Base-by-base conservation (phyloP, 2,888 invertebrate genomes). In the Yponomeuta plumbellus region DNA sequence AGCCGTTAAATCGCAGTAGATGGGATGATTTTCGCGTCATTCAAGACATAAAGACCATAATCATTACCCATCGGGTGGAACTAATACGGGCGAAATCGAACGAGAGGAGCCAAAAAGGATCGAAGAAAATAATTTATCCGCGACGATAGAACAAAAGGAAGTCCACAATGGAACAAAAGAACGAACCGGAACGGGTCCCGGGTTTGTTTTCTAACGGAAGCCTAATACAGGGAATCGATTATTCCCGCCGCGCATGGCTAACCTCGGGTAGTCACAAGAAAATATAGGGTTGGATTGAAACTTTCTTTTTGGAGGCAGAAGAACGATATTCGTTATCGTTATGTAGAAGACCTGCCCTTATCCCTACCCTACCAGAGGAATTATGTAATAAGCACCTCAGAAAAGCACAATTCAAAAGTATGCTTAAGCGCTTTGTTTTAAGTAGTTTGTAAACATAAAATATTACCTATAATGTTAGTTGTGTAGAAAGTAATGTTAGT, bases 21-120 rank as follows among this genome's bases (percentile, higher is more conserved):
- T 84, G 79, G 77, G 83, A 86, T 88, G 86, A 89, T 89, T 88
- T 89, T 88, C 85, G 86, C 89, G 85, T 88, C 89, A 90, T 88
- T 84, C 86, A 21, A 11, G 58, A 84, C 81, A 84, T 80, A 89
- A 89, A 88, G 85, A 81, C 79, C 80, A 84, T 89, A 91, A 91
- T 90, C 89, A 90, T 89, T 89, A 86, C 86, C 84, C 88, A 90
- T 86, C 85, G 85, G 78, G 83, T 88, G 90, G 88, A 89, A 91
- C 90, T 90, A 91, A 91, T 87, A 85, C 86, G 90, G 80, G 80
- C 85, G 86, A 88, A 89, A 91, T 90, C 88, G 87, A 87, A 88
- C 84, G 84, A 83, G 88, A 88, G 84, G 82, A 84, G 85, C 80
- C 81, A 83, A 88, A 84, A 83, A 85, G 86, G 86, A 86, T 85